Conservation (phyloP, 2,797 vertebrate species). For the Rhinella marina region DNA sequence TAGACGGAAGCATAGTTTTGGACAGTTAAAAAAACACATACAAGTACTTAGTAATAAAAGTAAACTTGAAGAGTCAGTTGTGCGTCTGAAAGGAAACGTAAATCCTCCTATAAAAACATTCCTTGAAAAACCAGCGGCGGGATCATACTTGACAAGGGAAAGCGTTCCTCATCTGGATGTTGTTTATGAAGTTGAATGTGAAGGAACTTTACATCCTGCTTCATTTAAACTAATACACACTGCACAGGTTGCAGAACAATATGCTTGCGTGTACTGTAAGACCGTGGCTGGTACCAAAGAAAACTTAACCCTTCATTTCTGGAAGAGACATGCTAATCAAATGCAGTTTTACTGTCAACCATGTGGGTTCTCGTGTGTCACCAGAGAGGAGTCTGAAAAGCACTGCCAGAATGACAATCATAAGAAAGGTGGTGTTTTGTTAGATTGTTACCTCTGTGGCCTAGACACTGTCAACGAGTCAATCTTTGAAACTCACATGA, state of each 20-base stretch:
- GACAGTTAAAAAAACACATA: conserved; percentile 74
- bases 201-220: background rate
- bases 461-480: conserved; percentile 64
- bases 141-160: conserved; percentile 37
- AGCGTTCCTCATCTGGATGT: conserved; percentile 55
- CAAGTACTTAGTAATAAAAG: conserved; percentile 70
- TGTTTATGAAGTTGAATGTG: conserved; percentile 49
- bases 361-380: conserved; percentile 68
- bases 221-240: conserved; percentile 1
- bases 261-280: conserved; percentile 78
- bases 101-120: conserved; percentile 61
- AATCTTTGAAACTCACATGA: conserved; percentile 72
- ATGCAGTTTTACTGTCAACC: conserved; percentile 77
- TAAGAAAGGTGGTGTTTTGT: conserved; percentile 64
- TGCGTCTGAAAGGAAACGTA: conserved; percentile 50
- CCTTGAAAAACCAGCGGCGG: conserved; percentile 26
- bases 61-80: conserved; percentile 63
- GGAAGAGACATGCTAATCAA: conserved; percentile 75
- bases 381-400: conserved; percentile 69
- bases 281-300: conserved; percentile 63
- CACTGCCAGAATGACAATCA: conserved; percentile 71
- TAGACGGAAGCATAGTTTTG: conserved; percentile 68
- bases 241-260: conserved; percentile 14
- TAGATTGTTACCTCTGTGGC: conserved; percentile 71
- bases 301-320: conserved; percentile 34